Percentiles rank a stretch among this genome's conserved stretches.
Conservation (phyloP, 1,140 invertebrate species). For the Diploscapter pachys region DNA sequence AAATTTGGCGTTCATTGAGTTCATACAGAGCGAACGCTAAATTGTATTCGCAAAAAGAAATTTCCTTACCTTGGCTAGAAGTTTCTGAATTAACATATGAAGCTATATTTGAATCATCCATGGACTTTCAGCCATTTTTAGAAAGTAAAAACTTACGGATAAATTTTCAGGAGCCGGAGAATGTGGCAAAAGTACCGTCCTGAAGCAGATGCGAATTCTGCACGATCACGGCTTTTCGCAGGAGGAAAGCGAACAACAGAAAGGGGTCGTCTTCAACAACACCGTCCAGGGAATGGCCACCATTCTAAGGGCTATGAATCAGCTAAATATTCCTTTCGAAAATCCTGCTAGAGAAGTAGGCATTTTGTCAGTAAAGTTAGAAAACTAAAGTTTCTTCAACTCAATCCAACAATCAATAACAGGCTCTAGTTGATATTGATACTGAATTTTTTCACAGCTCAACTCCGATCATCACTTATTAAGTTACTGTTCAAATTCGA, state of each 20-base stretch:
- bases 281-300: constrained; percentile 61
- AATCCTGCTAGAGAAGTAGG: constrained; percentile 27
- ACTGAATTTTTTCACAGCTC: constrained; percentile 11
- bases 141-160: too few relatives aligned
- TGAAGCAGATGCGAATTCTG: constrained; percentile 70
- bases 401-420: background rate
- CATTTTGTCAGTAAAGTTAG: background rate
- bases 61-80: too few relatives aligned
- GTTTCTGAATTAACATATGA: too few relatives aligned
- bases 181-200: constrained; percentile 53
- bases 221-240: constrained; percentile 85
- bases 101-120: too few relatives aligned
- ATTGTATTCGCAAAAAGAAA: too few relatives aligned
- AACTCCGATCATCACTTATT: background rate
- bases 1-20: too few relatives aligned
- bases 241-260: constrained; percentile 86
- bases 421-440: background rate
- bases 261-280: constrained; percentile 85
- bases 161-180: constrained; percentile 52
- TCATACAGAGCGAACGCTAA: too few relatives aligned
- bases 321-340: constrained; percentile 27
- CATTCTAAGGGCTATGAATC: constrained; percentile 35
- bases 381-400: background rate
- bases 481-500: background rate
- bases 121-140: too few relatives aligned